Percentiles rank a stretch among this genome's conserved stretches.
phyloP scores from a whole-genome alignment of 2,113 vertebrate species.

The Psittacus erithacus region DNA sequence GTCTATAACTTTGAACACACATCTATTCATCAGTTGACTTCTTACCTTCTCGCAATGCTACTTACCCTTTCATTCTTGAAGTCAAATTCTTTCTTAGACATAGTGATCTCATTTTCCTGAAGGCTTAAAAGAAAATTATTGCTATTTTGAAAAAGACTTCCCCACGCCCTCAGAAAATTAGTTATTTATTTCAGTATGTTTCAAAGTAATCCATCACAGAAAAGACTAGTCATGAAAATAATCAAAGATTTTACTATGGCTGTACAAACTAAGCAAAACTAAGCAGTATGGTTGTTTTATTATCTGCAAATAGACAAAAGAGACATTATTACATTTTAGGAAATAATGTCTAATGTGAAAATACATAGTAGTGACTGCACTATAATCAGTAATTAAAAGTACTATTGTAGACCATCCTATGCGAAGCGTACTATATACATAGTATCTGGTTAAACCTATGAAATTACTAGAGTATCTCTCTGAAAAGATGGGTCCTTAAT shows the following conservation, averaged over 20 bases:
- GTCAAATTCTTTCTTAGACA: not conserved
- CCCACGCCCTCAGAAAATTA: not conserved
- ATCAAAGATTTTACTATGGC: constrained; percentile 15
- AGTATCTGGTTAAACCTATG: not conserved
- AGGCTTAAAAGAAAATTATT: constrained; percentile 23
- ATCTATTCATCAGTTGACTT: not conserved
- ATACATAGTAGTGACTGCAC: not conserved
- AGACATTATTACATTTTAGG: not conserved
- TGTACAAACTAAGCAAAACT: not conserved
- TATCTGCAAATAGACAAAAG: not conserved
- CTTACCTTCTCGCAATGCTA: not conserved
- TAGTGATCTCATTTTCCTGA: not conserved
- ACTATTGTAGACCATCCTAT: not conserved
- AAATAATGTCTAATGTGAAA: constrained; percentile 12
- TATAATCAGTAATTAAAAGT: not conserved
- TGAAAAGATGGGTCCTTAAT: not conserved
- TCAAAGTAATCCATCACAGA: not conserved
- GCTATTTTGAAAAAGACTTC: constrained; percentile 1
- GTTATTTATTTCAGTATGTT: not conserved
- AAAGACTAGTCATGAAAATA: constrained; percentile 40
- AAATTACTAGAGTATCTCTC: not conserved
- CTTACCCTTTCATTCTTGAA: not conserved
- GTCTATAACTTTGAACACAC: not conserved
- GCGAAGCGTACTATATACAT: not conserved
- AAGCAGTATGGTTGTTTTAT: not conserved